Evolutionary conservation across 30 jellyfish, hydroid and myxozoan species (phyloP).

Genomic region (Calvadosia cruxmelitensis): DNA sequence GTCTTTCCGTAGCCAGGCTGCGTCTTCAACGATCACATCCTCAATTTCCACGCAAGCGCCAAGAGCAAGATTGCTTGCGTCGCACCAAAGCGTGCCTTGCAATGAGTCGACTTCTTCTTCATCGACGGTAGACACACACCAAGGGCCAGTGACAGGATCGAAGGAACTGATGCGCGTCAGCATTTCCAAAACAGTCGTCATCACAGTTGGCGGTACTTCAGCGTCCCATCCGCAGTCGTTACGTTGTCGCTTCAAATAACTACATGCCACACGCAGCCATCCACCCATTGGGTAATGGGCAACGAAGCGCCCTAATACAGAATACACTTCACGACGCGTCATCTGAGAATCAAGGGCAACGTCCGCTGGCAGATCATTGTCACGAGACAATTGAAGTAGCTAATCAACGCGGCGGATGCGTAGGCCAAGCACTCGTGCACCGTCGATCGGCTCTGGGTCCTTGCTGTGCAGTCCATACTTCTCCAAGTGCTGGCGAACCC

Average conservation of each 20-base stretch:
- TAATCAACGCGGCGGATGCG: not conserved
- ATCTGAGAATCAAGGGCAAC: not conserved
- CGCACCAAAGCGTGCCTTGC: no score
- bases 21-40: constrained; percentile 15
- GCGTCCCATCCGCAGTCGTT: constrained; percentile 8
- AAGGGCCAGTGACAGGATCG: constrained; percentile 18
- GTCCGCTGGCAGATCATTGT: constrained; percentile 9
- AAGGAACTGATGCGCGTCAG: not conserved
- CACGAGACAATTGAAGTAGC: not conserved
- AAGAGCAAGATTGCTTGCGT: no score
- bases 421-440: constrained; percentile 18
- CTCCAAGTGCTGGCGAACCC: constrained; percentile 6
- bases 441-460: constrained; percentile 23
- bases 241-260: constrained; percentile 8
- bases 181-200: not conserved
- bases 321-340: constrained; percentile 8
- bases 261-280: constrained; percentile 23
- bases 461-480: constrained; percentile 14
- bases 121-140: no score
- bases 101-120: no score
- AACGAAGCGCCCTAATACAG: constrained; percentile 9
- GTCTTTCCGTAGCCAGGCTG: constrained; percentile 6
- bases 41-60: no score
- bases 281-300: constrained; percentile 43
- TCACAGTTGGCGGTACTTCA: constrained; percentile 6